Base-by-base conservation (phyloP, 92 coral and sea anemone species). In the Scolanthus callimorphus region DNA sequence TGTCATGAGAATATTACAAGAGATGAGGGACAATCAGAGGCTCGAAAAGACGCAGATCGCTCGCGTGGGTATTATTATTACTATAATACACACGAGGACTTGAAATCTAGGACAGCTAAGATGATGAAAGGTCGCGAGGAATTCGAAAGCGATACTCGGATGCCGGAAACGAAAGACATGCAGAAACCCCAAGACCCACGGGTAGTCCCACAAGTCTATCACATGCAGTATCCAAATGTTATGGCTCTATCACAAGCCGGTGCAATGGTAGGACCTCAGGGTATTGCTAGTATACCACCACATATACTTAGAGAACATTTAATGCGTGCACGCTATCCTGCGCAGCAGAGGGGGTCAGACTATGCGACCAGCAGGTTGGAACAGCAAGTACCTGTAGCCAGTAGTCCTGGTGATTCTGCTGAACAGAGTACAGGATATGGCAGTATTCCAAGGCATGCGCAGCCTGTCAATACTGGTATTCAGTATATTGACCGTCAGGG, bases 331-430 rank as follows among this genome's bases (percentile, higher is more conserved):
- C 31, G 65, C 20, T 68, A 27, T 57, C 24, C 52, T 37, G 52
- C 11, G 4, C 64, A 68, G 17, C 75, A 68, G 58, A 43, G 75
- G 55, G 52, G 19, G 8, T 29, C 57, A 69, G 77, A 74, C 37
- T 80, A 77, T 46, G 83, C 71, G 29, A 57, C 84, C 25, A 76
- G 74, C 31, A 70, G 89, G 37, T 90, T 80, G 1, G 95, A 87
- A 34, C 95, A 87, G 49, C 95, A 87, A 60, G 95, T 87, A n/a
- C 95, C 95, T 12, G 88, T 81, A 6, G 89, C 88, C 12, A 71
- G 73, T 65, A 83, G 83, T 61, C 59, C 79, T n/a, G 77, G 67
- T 2, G 84, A 82, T 62, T 15, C 74, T 1, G 55, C 54, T 9
- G 90, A 87, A 29, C 82, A 79, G 20, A 48, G 34, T 43, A 45